Conservation (phyloP, 2,113 vertebrate species). For the Bambusicola thoracicus region DNA sequence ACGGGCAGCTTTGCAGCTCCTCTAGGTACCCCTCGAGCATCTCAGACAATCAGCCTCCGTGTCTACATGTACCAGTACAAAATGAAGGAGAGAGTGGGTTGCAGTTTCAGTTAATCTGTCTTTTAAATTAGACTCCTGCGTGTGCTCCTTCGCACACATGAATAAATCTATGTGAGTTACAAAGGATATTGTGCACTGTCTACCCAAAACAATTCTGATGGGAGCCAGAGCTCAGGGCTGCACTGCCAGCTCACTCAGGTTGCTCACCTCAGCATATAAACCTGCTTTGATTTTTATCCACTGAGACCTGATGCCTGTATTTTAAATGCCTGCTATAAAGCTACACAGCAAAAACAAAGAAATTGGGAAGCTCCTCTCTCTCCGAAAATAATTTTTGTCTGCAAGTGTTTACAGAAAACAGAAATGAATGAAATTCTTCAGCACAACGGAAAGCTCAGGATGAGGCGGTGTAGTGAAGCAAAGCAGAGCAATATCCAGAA, state of each 20-base stretch:
- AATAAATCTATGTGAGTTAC: not conserved
- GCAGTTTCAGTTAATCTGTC: not conserved
- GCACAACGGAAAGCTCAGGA: not conserved
- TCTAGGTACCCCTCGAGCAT: not conserved
- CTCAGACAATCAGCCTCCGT: not conserved
- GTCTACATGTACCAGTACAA: not conserved
- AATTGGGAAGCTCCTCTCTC: not conserved
- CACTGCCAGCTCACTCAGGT: not conserved
- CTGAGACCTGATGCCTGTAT: not conserved
- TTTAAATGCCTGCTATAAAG: not conserved
- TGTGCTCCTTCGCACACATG: not conserved
- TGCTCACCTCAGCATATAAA: not conserved
- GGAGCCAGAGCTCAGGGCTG: rapidly evolving
- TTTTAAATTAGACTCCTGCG: not conserved
- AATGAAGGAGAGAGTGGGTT: not conserved
- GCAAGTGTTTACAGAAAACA: not conserved
- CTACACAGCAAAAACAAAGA: not conserved
- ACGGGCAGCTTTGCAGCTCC: not conserved
- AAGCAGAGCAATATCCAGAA: not conserved
- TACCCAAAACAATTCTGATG: not conserved
- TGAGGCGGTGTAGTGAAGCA: not conserved
- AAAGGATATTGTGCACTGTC: not conserved
- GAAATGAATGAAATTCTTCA: not conserved
- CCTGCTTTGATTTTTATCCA: not conserved
- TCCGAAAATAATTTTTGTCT: not conserved